phyloP scores from a whole-genome alignment of 2,797 vertebrate species.

The Acropternis orthonyx region DNA sequence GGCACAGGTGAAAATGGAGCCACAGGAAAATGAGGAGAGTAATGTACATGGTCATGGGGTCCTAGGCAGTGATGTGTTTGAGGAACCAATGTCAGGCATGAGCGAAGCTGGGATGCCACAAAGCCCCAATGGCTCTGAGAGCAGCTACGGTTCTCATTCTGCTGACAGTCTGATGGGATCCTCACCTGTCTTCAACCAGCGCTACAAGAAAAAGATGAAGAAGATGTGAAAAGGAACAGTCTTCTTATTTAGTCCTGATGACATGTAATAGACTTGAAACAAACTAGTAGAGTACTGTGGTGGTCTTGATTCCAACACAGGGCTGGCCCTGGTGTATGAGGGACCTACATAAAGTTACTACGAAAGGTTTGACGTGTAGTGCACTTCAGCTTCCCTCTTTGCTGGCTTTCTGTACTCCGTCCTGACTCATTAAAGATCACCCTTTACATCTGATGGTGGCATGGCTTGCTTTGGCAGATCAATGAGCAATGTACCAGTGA shows the following conservation, averaged over 20 bases:
- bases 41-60: conserved; percentile 83
- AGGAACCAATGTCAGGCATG: conserved; percentile 98
- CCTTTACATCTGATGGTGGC: background rate
- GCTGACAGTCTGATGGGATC: conserved; percentile 92
- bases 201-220: conserved; percentile 90
- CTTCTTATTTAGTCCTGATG: background rate
- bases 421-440: background rate
- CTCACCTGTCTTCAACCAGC: conserved; percentile 94
- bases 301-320: background rate
- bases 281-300: background rate
- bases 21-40: conserved; percentile 90
- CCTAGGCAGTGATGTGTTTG: conserved; percentile 91
- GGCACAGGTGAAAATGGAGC: conserved; percentile 94
- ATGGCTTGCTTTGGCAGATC: background rate
- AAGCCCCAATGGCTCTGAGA: conserved; percentile 89
- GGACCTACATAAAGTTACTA: background rate
- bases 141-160: conserved; percentile 92
- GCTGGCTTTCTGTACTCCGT: background rate
- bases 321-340: background rate
- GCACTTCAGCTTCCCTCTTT: background rate
- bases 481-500: fast-evolving
- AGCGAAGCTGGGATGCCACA: conserved; percentile 91
- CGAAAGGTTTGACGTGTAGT: background rate
- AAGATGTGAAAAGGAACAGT: conserved; percentile 82
- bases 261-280: background rate